phyloP scores from a whole-genome alignment of 2,113 vertebrate genomes.

The Meles meles region DNA sequence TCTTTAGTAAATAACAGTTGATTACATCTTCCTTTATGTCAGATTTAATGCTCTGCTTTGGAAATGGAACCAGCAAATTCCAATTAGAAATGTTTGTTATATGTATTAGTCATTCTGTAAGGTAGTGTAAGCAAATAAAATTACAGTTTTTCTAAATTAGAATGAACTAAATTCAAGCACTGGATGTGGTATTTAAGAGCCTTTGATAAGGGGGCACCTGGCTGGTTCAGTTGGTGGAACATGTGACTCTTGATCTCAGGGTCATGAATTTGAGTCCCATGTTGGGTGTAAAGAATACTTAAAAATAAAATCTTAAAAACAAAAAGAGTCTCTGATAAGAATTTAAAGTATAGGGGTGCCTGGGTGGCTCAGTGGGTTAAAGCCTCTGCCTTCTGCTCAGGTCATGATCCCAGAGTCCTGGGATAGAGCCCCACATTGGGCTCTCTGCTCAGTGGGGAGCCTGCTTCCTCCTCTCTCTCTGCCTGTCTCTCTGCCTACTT shows the following conservation, averaged over 20 bases:
- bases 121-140: not conserved
- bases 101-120: not conserved
- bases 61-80: not conserved
- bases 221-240: not conserved
- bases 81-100: not conserved
- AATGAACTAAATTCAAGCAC: not conserved
- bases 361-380: no score
- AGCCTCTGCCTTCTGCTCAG: no score
- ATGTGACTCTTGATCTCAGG: not conserved
- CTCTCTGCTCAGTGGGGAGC: no score
- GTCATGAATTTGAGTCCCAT: not conserved
- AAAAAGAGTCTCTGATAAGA: not conserved
- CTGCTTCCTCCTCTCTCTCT: no score
- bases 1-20: not conserved
- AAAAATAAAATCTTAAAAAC: not conserved
- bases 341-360: not conserved
- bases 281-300: not conserved
- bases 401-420: no score
- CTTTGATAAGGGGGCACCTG: not conserved
- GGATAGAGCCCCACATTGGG: no score
- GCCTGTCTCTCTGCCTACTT: no score
- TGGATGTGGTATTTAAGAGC: not conserved
- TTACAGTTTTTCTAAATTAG: not conserved
- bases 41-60: not conserved
- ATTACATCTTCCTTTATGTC: not conserved